Evolutionary conservation across 1,140 invertebrate genomes (phyloP).

Genomic region (Drosophila punjabiensis): DNA sequence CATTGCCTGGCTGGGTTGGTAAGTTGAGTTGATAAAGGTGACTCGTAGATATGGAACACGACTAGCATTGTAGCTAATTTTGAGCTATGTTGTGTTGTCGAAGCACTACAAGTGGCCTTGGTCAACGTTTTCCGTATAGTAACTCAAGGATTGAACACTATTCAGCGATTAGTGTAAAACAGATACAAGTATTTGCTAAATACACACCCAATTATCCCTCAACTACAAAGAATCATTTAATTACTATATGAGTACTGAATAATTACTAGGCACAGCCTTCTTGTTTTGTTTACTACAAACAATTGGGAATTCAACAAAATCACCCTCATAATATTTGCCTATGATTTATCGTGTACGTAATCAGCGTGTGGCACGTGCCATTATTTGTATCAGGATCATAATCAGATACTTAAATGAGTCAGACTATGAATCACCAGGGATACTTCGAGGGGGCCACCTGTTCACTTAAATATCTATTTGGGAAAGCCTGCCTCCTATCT

Average conservation of each 20-base stretch:
- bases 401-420: slow-evolving; percentile 43
- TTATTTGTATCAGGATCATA: slow-evolving; percentile 37
- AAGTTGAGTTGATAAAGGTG: slow-evolving; percentile 17
- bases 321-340: slow-evolving; percentile 6
- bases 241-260: background rate
- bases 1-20: slow-evolving; percentile 1
- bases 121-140: background rate
- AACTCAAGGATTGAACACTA: background rate
- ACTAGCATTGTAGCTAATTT: slow-evolving; percentile 12
- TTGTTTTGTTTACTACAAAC: background rate
- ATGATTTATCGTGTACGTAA: slow-evolving; percentile 28
- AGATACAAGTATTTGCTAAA: background rate
- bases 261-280: background rate
- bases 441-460: slow-evolving; percentile 2
- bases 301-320: background rate
- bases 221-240: background rate
- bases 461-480: slow-evolving; percentile 18
- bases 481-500: slow-evolving; percentile 18
- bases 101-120: slow-evolving; percentile 1
- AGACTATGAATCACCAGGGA: slow-evolving; percentile 15
- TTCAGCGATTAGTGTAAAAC: background rate
- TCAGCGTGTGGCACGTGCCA: slow-evolving; percentile 34
- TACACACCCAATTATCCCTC: background rate
- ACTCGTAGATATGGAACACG: slow-evolving; percentile 30
- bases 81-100: slow-evolving; percentile 18